Conservation (phyloP, 2,797 vertebrate species). For the Myotis pilosus region DNA sequence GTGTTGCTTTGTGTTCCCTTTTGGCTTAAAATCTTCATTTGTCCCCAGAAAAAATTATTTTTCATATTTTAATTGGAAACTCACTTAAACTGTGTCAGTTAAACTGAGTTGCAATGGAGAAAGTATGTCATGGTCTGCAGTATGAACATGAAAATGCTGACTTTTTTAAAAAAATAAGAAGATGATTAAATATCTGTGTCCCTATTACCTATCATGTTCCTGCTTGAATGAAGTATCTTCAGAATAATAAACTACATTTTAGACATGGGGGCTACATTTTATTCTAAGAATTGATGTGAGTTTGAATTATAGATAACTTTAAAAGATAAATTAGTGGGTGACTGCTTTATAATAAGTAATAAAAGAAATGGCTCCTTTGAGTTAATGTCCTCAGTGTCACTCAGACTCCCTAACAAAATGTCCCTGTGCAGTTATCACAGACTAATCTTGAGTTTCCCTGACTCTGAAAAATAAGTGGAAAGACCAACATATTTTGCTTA, state of each 20-base stretch:
- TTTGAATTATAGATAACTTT: neutral
- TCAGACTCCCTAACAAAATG: neutral
- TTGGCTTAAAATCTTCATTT: neutral
- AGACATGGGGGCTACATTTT: neutral
- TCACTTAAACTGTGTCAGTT: neutral
- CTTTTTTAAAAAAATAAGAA: neutral
- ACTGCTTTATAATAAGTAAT: neutral
- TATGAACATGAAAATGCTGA: neutral
- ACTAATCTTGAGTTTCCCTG: neutral
- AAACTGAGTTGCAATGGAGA: neutral
- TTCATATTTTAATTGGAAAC: neutral
- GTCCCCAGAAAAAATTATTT: neutral
- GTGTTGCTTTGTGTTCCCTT: neutral
- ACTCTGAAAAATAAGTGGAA: neutral
- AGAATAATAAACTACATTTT: conserved; percentile 34
- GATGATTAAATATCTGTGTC: neutral
- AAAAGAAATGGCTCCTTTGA: neutral
- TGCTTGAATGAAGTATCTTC: neutral
- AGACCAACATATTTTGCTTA: neutral
- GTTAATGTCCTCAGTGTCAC: neutral
- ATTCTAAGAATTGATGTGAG: neutral
- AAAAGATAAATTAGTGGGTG: neutral
- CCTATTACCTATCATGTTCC: neutral
- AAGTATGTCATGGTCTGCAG: neutral
- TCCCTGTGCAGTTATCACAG: neutral